Evolutionary conservation across 2,113 vertebrate genomes (phyloP), one percentile per base, ranked within the genome.

Genomic region (Channa argus): DNA sequence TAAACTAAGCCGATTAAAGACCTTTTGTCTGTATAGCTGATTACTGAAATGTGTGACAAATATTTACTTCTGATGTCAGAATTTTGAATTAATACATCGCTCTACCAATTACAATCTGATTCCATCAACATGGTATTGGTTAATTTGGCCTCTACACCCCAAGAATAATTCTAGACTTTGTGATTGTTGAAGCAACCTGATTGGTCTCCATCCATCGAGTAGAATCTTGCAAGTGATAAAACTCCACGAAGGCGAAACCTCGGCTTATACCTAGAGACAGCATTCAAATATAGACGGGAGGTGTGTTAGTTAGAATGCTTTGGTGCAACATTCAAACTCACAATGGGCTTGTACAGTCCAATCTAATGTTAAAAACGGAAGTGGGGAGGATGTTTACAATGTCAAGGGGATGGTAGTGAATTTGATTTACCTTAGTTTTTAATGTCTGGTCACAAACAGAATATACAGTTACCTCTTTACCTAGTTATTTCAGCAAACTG

Each of bases 181-280:
- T 96, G 97, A 99, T 97, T 99, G 93, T 93, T 80, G 97, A 99
- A 98, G 98, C 98, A 99, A 99, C 98, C 98, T 99, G 98, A 99
- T 99, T 99, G 98, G 98, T 98, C 98, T 99, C 98, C 98, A 99
- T 99, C 98, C 98, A 99, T 98, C 98, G 97, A 96, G 98, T 99
- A 99, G 98, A 97, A 98, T 99, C 98, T 98, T 99, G 98, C 97
- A 99, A 99, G 98, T 99, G 98, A 99, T 99, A 98, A 99, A 99
- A 99, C 97, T 99, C 98, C 98, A 99, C 97, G 97, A 99, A 99
- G 98, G 98, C 98, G 97, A 99, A 99, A 98, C 98, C 98, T 97
- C 98, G 97, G 98, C 98, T 99, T 99, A 99, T 97, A 99, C 98
- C 98, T 99, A 99, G 98, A 99, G 97, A 98, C 97, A 98, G 98